Conservation (phyloP, 1,140 invertebrate genomes). For the Drosophila gunungcola region DNA sequence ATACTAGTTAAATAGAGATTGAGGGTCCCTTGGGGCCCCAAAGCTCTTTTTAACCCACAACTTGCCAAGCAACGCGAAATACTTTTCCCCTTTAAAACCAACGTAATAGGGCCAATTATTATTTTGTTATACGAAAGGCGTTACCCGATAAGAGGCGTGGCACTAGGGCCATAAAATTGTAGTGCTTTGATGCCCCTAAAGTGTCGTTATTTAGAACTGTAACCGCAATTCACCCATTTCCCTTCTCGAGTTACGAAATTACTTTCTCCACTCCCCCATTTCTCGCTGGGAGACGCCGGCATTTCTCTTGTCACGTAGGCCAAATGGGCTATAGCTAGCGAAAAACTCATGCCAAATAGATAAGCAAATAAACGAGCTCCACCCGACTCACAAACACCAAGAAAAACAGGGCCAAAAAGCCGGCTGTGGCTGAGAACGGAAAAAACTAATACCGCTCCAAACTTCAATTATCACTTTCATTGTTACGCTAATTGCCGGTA, state of each 20-base stretch:
- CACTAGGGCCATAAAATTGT: not conserved
- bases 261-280: slow-evolving; percentile 30
- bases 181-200: not conserved
- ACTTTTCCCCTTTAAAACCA: not conserved
- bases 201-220: slow-evolving; percentile 13
- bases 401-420: slow-evolving; percentile 36
- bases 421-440: slow-evolving; percentile 32
- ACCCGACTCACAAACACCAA: slow-evolving; percentile 13
- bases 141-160: slow-evolving; percentile 14
- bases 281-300: slow-evolving; percentile 2
- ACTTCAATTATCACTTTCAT: slow-evolving; percentile 75
- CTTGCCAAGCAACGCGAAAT: not conserved
- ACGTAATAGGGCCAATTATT: slow-evolving; percentile 28
- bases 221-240: slow-evolving; percentile 9
- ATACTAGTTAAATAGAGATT: no score
- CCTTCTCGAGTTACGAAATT: slow-evolving; percentile 30
- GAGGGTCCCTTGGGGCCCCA: no score
- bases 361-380: slow-evolving; percentile 71
- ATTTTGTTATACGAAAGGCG: not conserved
- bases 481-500: slow-evolving; percentile 69
- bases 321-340: slow-evolving; percentile 30
- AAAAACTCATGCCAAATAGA: slow-evolving; percentile 64
- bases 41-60: no score
- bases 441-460: slow-evolving; percentile 43
- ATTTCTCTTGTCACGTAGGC: slow-evolving; percentile 70